Conservation (phyloP, 2,888 invertebrate species). For the Parelbella ahira region DNA sequence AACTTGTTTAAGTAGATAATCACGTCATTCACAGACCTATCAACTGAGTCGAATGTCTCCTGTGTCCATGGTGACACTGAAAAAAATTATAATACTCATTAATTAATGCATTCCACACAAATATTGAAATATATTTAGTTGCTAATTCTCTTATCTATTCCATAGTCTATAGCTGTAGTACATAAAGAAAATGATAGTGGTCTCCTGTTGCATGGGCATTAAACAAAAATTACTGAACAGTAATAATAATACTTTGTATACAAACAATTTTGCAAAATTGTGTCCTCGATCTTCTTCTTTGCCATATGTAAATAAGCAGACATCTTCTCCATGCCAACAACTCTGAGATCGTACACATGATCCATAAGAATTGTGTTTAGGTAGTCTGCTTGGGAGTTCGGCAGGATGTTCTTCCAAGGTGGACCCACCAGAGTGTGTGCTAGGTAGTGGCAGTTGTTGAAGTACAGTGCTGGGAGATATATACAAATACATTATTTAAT, state of each 20-base stretch:
- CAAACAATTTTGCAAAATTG: not conserved
- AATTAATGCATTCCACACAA: no score
- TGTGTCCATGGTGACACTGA: conserved; percentile 54
- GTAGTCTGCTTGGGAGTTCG: conserved; percentile 46
- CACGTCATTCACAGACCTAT: conserved; percentile 56
- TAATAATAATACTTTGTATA: no score
- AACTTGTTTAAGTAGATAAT: conserved; percentile 52
- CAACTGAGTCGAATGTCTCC: conserved; percentile 55
- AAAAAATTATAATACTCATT: no score
- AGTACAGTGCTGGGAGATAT: conserved; percentile 64
- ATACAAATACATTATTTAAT: conserved; percentile 4
- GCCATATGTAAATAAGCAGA: conserved; percentile 65
- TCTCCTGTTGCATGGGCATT: no score
- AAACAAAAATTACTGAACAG: no score
- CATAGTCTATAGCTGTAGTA: no score
- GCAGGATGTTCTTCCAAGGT: conserved; percentile 64
- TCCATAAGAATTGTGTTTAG: conserved; percentile 56
- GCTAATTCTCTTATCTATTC: no score
- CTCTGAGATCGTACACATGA: conserved; percentile 64
- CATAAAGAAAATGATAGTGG: no score
- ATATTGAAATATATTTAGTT: no score
- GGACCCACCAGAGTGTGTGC: conserved; percentile 72
- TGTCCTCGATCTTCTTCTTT: conserved; percentile 52
- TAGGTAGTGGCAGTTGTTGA: conserved; percentile 76
- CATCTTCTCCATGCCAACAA: conserved; percentile 66